phyloP scores from a whole-genome alignment of 2,888 invertebrate species.

The Troides aeacus region DNA sequence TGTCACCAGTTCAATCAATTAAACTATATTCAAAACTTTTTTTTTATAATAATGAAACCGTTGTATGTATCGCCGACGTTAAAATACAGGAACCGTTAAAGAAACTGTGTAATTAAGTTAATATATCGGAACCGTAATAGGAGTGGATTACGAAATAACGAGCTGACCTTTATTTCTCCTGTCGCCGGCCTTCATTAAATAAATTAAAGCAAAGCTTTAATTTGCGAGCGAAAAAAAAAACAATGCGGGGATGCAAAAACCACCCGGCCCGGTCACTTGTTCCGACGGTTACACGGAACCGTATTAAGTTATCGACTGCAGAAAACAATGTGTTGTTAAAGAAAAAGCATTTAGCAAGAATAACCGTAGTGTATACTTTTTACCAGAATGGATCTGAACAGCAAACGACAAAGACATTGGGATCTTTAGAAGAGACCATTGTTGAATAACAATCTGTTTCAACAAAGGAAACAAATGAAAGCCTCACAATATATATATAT shows the following conservation, averaged over 20 bases:
- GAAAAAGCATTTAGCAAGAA: no score
- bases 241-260: not conserved
- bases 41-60: no score
- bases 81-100: not conserved
- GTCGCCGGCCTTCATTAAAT: conserved; percentile 6
- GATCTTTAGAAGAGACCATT: no score
- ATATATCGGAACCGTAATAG: not conserved
- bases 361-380: no score
- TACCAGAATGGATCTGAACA: no score
- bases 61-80: not conserved
- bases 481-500: no score
- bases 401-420: no score
- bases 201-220: conserved; percentile 23
- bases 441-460: no score
- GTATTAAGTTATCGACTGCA: conserved; percentile 10
- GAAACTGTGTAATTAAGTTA: conserved; percentile 5
- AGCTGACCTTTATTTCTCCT: conserved; percentile 3
- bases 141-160: conserved; percentile 4
- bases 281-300: conserved; percentile 13
- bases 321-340: no score
- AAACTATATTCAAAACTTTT: no score
- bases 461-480: no score
- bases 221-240: not conserved
- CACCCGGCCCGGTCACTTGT: not conserved
- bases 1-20: no score